Percentiles rank a stretch among this genome's conserved stretches.
These are phyloP conservation scores for Dryocosmus kuriphilus DNA, from an alignment of 2,888 invertebrate species.

Conservation along the genomic window DNA sequence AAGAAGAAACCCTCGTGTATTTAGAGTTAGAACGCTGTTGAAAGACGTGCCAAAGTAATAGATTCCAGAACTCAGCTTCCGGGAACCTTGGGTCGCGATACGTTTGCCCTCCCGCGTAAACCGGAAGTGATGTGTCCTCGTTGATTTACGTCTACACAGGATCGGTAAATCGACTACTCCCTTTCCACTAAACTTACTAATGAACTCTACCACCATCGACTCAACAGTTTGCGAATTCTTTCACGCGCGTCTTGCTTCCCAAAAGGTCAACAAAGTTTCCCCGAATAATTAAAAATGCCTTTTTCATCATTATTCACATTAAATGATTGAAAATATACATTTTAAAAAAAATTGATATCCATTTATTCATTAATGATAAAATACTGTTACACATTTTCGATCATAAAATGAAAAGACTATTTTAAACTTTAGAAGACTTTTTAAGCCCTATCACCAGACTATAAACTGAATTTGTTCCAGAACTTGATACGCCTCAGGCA, in stretches of 20 bases:
- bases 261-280: neutral
- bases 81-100: slow-evolving; percentile 58
- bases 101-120: slow-evolving; percentile 56
- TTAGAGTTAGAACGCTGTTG: slow-evolving; percentile 39
- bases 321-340: too few species aligned
- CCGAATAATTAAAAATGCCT: neutral
- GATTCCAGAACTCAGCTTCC: slow-evolving; percentile 61
- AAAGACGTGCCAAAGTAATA: slow-evolving; percentile 61
- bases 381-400: too few species aligned
- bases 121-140: slow-evolving; percentile 69
- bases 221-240: slow-evolving; percentile 25
- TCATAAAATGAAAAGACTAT: neutral
- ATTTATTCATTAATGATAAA: too few species aligned
- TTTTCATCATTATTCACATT: too few species aligned
- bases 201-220: slow-evolving; percentile 14
- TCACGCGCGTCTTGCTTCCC: slow-evolving; percentile 7
- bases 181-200: slow-evolving; percentile 20
- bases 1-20: slow-evolving; percentile 30
- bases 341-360: too few species aligned
- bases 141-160: slow-evolving; percentile 63
- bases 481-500: slow-evolving; percentile 3
- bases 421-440: neutral
- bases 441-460: neutral
- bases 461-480: neutral
- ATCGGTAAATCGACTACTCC: slow-evolving; percentile 35